A percentile compares a stretch with the other conserved stretches of the same genome.
Conservation (phyloP, 2,113 vertebrate genomes). For the Mugil cephalus region DNA sequence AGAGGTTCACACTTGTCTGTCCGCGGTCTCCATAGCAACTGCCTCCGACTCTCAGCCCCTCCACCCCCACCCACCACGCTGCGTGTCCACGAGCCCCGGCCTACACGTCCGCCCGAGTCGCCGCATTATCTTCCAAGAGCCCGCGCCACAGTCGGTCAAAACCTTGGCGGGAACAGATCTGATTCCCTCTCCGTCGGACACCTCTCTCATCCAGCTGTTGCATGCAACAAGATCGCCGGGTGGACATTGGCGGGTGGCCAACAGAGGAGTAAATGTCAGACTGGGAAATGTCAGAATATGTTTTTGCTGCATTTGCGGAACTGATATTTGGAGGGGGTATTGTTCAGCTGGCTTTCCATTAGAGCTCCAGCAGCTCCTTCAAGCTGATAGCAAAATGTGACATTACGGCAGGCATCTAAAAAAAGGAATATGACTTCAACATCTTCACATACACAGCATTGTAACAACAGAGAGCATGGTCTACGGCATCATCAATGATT, state of each 20-base stretch:
- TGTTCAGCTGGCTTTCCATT: constrained; percentile 26
- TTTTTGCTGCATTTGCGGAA: constrained; percentile 52
- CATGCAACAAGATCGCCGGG: constrained; percentile 63
- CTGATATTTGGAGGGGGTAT: constrained; percentile 44
- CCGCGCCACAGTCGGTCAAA: constrained; percentile 51
- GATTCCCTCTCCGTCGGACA: constrained; percentile 28
- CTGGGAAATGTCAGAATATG: constrained; percentile 68
- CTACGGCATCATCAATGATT: too few relatives aligned
- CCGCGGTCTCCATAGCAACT: constrained; percentile 75
- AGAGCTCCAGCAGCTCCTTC: constrained; percentile 11
- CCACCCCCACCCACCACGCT: too few relatives aligned
- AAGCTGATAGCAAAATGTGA: constrained; percentile 1
- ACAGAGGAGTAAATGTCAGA: constrained; percentile 71
- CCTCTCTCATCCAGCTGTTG: constrained; percentile 68
- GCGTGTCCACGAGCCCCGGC: constrained; percentile 62
- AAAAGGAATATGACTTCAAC: constrained; percentile 19
- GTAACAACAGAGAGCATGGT: background rate
- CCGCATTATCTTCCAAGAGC: constrained; percentile 52
- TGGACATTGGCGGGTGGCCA: constrained; percentile 38
- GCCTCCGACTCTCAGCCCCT: constrained; percentile 48
- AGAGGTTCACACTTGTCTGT: constrained; percentile 23
- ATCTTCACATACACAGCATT: background rate
- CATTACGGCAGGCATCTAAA: background rate
- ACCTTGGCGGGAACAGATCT: constrained; percentile 46
- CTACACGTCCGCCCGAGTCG: constrained; percentile 38